Evolutionary conservation across 53 echinoderm and acorn worm genomes (phyloP).

Genomic region (Actinopyga echinites): DNA sequence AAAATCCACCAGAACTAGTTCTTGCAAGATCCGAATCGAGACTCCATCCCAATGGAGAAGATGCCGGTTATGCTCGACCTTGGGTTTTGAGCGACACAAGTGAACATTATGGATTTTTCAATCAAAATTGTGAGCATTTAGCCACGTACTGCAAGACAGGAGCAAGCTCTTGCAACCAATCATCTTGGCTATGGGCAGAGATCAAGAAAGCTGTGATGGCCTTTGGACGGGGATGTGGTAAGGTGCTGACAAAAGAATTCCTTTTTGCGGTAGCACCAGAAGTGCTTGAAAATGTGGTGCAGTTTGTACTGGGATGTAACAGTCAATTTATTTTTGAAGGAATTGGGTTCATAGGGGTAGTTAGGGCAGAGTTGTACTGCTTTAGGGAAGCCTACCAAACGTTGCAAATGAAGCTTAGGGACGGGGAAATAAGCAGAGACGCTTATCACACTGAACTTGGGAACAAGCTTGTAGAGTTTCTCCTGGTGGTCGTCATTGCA

Average conservation of each 20-base stretch:
- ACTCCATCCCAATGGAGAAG: background rate
- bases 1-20: too few relatives aligned
- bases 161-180: background rate
- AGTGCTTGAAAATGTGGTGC: background rate
- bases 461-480: background rate
- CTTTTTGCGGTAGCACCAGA: background rate
- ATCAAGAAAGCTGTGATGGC: background rate
- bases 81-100: background rate
- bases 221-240: background rate
- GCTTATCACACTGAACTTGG: background rate
- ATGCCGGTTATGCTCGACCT: too few relatives aligned
- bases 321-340: background rate
- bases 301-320: background rate
- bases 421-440: background rate
- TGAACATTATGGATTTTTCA: background rate
- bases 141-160: background rate
- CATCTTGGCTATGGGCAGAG: background rate
- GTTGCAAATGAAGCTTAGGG: background rate
- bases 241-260: background rate
- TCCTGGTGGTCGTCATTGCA: background rate
- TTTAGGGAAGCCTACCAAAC: background rate
- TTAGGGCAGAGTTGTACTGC: background rate
- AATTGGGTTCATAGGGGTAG: background rate
- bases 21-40: too few relatives aligned
- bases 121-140: slow-evolving; percentile 6